Evolutionary conservation across 2,888 invertebrate genomes (phyloP), one percentile per base, ranked within the genome.

Genomic region (Lordiphosa fenestrarum): DNA sequence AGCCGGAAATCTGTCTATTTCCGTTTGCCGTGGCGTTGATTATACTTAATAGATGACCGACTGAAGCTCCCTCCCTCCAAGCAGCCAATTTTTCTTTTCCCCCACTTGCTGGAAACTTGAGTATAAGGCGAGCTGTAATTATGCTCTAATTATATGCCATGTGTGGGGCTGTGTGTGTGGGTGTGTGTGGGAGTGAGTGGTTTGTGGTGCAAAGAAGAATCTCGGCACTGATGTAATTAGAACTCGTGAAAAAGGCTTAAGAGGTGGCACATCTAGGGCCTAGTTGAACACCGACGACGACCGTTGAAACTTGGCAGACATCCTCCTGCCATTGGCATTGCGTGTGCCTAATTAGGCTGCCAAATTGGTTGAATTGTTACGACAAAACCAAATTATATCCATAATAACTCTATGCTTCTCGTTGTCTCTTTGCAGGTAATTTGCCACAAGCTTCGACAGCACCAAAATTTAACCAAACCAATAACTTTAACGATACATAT

Each of bases 1-100:
- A 84, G 84, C 80, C 80, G 80, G 84, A 81, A 84, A 81, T 81
- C 82, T 82, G 82, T 84, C 80, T 84, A 81, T 84, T 81, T 81
- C 84, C 80, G 80, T 69, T 75, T 84, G 75, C 82, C 69, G 61
- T 82, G 73, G 78, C 84, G 80, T 82, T 81, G 80, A 84, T 84
- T 81, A 84, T 81, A 81, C 82, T 81, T 81, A 81, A 81, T 77
- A 81, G 84, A 82, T 81, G 82, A 78, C 75, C 82, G 69, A 67
- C 75, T 62, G 72, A 69, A 56, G 71, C 69, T 64, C 53, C 65
- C 69, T 64, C 53, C 65, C 53, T 38, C 58, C 71, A 50, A 36
- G 41, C 68, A 60, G 76, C 81, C 71, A 73, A 77, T 81, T 77
- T 73, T 73, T 69, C 65, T 65, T 65, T 70, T 74, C 69, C 72